Evolutionary conservation across 2,888 invertebrate species (phyloP), one percentile per base, ranked within the genome.

Genomic region (Napeogenes inachia): DNA sequence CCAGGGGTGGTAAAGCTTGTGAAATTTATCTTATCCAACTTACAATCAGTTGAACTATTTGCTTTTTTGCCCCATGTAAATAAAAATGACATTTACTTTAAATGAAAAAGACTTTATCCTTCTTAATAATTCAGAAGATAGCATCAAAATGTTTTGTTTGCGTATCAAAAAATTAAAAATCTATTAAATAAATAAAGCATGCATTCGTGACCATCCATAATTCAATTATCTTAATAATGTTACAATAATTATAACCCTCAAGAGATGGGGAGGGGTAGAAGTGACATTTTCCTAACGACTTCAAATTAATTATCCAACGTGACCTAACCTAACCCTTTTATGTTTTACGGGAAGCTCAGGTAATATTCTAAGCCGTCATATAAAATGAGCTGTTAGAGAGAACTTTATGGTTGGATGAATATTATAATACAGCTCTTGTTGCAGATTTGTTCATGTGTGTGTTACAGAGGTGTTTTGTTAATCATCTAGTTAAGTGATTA

Each of bases 291-390:
- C 64, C 66, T 70, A 67, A 70, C 57, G 64, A 61, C 58, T 53
- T 61, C 65, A 67, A 68, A 73, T 73, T 71, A 73, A 70, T 74
- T 71, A 74, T 70, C 68, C 69, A 68, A 64, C 67, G 59, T 65
- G 70, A 71, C 71, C 71, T 72, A 67, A 71, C 70, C 69, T 67
- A 70, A 69, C 74, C 73, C 70, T 69, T 67, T 70, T 68, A 63
- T 68, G 60, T 65, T 65, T 67, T 50, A 67, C 54, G 62, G 50
- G 47, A 60, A 59, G 54, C 61, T 60, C 54, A 59, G 56, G 66
- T 64, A 62, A 59, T 57, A 35, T 56, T 56, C 54, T 60, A 57
- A 60, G 46, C 56, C 45, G 53, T 59, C 56, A 57, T 57, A 56
- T 65, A 65, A 63, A 65, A 58, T 63, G 60, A 58, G 56, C 56